Evolutionary conservation across 2,888 invertebrate species (phyloP), one percentile per base, ranked within the genome.

Genomic region (Limnephilus rhombicus): DNA sequence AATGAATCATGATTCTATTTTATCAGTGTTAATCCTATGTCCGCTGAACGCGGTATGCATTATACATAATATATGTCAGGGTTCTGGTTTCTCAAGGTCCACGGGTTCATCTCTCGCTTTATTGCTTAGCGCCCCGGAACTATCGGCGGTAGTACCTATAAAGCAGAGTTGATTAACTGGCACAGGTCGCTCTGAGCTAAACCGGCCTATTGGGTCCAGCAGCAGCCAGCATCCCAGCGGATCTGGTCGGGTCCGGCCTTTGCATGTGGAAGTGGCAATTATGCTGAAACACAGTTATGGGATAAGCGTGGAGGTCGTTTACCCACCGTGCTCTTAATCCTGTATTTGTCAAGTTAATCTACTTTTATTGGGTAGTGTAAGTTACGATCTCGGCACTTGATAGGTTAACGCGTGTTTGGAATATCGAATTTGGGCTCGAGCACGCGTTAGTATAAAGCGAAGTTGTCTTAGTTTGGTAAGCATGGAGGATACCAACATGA

Each of bases 181-280:
- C 53, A 68, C 53, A 68, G 53, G 53, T 24, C 5, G 18, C 53
- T 68, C 53, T 68, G 18, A 68, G 53, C 53, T 68, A 68, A 68
- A 68, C 53, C 53, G 53, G 53, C 53, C 53, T 24, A 68, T 68
- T 68, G 53, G 53, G 24, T 18, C 7, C 24, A 68, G 53, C 53
- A 49, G 11, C 41, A 41, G 11, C 41, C 41, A 45, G 49, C 15
- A 49, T 49, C 53, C 53, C 53, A 68, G 53, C 53, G 24, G 53
- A 68, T 68, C 53, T 68, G 53, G 53, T 68, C 29, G 82, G 29
- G 82, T 82, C 82, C 82, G 29, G 53, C 53, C 83, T n/a, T 18
- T 83, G 83, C 31, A 83, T 83, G 83, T 83, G 34, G 83, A 83
- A 83, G 82, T 15, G 15, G 83, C 83, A 34, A 83, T 83, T 83